phyloP scores from a whole-genome alignment of 2,113 vertebrate species.

The Scomber colias region DNA sequence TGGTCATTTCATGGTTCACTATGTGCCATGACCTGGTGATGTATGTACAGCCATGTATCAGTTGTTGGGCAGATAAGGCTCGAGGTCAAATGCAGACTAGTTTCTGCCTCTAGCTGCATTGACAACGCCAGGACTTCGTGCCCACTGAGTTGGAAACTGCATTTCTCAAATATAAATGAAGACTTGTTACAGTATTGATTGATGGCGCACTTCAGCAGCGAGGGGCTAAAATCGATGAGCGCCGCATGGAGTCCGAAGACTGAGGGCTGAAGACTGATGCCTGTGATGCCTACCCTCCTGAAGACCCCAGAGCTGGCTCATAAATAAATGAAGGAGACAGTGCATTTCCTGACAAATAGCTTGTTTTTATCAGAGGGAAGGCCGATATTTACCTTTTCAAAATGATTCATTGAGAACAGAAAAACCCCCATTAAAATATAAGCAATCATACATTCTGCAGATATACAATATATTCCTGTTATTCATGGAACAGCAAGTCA shows the following conservation, averaged over 20 bases:
- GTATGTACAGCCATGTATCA: neutral
- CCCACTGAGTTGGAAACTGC: constrained; percentile 67
- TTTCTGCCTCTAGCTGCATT: neutral
- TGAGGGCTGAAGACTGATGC: constrained; percentile 70
- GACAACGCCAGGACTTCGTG: constrained; percentile 49
- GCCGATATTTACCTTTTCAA: constrained; percentile 4
- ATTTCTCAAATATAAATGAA: constrained; percentile 84
- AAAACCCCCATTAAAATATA: neutral
- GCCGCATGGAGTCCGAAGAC: constrained; percentile 71
- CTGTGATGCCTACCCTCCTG: constrained; percentile 66
- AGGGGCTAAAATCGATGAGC: constrained; percentile 82
- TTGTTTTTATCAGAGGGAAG: constrained; percentile 42
- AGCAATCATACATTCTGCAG: neutral
- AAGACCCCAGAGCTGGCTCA: constrained; percentile 74
- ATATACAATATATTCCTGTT: neutral
- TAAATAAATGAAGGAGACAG: constrained; percentile 77
- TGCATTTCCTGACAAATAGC: constrained; percentile 57
- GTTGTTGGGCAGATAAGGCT: constrained; percentile 34
- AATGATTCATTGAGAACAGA: constrained; percentile 23
- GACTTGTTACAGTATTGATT: constrained; percentile 87
- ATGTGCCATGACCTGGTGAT: neutral
- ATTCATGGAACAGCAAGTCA: constrained; percentile 9
- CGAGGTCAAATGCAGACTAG: constrained; percentile 35
- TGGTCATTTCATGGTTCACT: neutral
- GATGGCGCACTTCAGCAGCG: constrained; percentile 77